Conservation (phyloP, 2,888 invertebrate genomes). For the Polylopha cassiicola region DNA sequence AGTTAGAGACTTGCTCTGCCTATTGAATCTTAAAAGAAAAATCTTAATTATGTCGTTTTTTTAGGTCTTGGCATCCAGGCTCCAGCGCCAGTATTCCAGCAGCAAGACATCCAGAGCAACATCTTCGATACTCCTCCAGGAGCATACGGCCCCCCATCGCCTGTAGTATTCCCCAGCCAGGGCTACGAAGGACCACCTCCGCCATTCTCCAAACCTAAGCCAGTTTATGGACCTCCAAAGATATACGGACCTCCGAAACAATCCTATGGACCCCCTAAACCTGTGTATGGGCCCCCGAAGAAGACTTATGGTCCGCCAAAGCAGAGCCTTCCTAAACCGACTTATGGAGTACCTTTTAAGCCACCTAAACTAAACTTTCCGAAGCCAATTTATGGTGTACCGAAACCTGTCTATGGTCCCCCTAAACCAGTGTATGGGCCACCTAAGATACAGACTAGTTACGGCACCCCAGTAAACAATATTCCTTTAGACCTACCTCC, state of each 20-base stretch:
- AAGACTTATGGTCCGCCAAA: constrained; percentile 52
- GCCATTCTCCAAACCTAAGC: constrained; percentile 57
- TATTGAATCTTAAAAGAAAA: too few relatives aligned
- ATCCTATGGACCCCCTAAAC: constrained; percentile 62
- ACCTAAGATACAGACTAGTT: constrained; percentile 39
- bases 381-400: constrained; percentile 45
- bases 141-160: constrained; percentile 72
- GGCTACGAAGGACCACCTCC: constrained; percentile 74
- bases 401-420: constrained; percentile 60
- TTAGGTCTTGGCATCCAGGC: constrained; percentile 60
- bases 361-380: constrained; percentile 47
- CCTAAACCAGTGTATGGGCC: constrained; percentile 63
- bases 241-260: constrained; percentile 66
- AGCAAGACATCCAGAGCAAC: constrained; percentile 32
- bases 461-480: constrained; percentile 41
- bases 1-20: too few relatives aligned
- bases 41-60: too few relatives aligned
- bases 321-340: constrained; percentile 46
- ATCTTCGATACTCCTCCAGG: constrained; percentile 48
- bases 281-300: constrained; percentile 52
- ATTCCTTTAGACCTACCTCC: constrained; percentile 37
- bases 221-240: constrained; percentile 50
- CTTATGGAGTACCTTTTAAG: constrained; percentile 54
- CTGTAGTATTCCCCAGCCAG: constrained; percentile 57
- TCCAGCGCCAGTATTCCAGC: constrained; percentile 72